phyloP scores from a whole-genome alignment of 1,140 invertebrate species.

The Macrobrachium nipponense region DNA sequence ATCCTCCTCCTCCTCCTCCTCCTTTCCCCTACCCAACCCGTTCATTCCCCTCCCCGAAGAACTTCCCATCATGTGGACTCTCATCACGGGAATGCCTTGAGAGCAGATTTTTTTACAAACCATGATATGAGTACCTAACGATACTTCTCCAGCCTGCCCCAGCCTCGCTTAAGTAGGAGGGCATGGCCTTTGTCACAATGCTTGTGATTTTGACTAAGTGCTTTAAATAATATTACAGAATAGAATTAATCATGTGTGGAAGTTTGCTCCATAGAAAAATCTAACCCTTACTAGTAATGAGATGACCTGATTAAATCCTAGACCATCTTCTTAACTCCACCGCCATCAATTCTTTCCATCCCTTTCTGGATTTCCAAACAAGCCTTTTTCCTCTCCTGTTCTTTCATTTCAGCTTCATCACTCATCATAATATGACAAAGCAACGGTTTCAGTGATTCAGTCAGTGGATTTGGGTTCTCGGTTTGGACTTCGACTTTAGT shows the following conservation, averaged over 20 bases:
- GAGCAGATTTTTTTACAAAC: slow-evolving; percentile 57
- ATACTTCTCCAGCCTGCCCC: slow-evolving; percentile 33
- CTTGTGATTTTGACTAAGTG: slow-evolving; percentile 62
- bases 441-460: no score
- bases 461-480: no score
- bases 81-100: slow-evolving; percentile 59
- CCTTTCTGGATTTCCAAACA: no score
- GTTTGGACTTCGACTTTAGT: no score
- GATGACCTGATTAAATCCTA: no score
- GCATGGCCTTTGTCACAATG: slow-evolving; percentile 44
- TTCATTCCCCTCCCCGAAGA: slow-evolving; percentile 19
- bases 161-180: slow-evolving; percentile 39
- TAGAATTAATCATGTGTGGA: slow-evolving; percentile 62
- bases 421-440: no score
- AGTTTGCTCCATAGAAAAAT: slow-evolving; percentile 56
- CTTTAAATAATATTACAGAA: slow-evolving; percentile 63
- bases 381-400: no score
- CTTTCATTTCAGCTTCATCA: no score
- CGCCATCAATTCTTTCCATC: no score
- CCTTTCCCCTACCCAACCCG: slow-evolving; percentile 31
- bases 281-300: no score
- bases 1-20: not conserved
- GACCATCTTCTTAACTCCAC: no score
- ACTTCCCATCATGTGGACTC: slow-evolving; percentile 55
- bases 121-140: slow-evolving; percentile 36